Evolutionary conservation across 2,888 invertebrate species (phyloP).

Genomic region (Caenorhabditis plicata): DNA sequence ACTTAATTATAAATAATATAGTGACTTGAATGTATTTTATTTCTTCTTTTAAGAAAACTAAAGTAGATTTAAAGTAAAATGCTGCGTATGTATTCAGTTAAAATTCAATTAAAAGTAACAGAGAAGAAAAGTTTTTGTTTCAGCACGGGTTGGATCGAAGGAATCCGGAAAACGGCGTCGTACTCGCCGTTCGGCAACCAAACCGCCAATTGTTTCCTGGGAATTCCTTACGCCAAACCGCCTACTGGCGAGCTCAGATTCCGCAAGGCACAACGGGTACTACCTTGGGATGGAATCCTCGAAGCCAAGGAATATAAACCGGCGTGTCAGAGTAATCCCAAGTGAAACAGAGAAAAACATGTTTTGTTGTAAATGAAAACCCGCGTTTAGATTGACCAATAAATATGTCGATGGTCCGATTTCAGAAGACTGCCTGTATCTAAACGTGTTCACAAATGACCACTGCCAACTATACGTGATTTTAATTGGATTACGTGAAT

Average conservation of each 20-base stretch:
- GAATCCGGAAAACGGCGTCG: slow-evolving; percentile 3
- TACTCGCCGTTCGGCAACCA: slow-evolving; percentile 23
- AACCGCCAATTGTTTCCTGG: slow-evolving; percentile 14
- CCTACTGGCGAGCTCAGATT: slow-evolving; percentile 15
- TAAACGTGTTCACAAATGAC: slow-evolving; percentile 31
- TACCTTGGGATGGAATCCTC: slow-evolving; percentile 19
- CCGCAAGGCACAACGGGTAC: slow-evolving; percentile 2
- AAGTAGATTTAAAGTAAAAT: no score
- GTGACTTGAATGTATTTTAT: no score
- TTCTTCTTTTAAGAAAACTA: no score
- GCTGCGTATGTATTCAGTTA: no score
- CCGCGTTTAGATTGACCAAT: neutral
- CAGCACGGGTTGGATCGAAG: slow-evolving; percentile 21
- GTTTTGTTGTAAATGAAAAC: slow-evolving; percentile 19
- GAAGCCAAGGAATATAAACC: slow-evolving; percentile 31
- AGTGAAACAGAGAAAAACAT: neutral
- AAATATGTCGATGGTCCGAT: no score
- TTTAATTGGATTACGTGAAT: no score
- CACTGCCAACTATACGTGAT: no score
- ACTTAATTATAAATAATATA: no score
- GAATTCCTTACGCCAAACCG: slow-evolving; percentile 18
- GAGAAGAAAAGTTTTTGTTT: neutral
- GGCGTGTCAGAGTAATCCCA: slow-evolving; percentile 32
- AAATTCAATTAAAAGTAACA: neutral
- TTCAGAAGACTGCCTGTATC: slow-evolving; percentile 31